Evolutionary conservation across 2,888 invertebrate genomes (phyloP).

Genomic region (Shargacucullia verbasci): DNA sequence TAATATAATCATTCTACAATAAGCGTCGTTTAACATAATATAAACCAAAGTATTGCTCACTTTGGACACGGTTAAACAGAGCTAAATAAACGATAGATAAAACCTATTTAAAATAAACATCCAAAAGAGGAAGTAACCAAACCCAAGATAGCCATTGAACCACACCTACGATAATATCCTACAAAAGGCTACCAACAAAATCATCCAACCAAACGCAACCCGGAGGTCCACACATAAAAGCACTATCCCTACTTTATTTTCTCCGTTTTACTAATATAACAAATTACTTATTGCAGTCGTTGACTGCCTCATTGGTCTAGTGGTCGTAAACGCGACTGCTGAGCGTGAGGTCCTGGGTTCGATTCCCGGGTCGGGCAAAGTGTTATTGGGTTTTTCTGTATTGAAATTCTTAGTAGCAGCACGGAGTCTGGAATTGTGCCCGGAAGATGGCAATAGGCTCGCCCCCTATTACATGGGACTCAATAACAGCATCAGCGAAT

Average conservation of each 20-base stretch:
- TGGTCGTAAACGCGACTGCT: too few relatives aligned
- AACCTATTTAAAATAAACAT: conserved; percentile 25
- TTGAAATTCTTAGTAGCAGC: too few relatives aligned
- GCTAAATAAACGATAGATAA: conserved; percentile 18
- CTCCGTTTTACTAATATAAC: conserved; percentile 17
- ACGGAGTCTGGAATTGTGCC: too few relatives aligned
- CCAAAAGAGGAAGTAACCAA: conserved; percentile 37
- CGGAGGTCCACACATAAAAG: conserved; percentile 29
- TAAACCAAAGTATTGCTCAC: not conserved
- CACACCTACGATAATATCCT: conserved; percentile 38
- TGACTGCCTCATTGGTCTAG: too few relatives aligned
- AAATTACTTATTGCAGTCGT: conserved; percentile 9
- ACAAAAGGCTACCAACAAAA: conserved; percentile 35
- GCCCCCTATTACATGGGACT: too few relatives aligned
- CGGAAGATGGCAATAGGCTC: too few relatives aligned
- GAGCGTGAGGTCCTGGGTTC: too few relatives aligned
- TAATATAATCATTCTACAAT: too few relatives aligned
- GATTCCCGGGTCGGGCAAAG: too few relatives aligned
- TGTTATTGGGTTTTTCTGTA: too few relatives aligned
- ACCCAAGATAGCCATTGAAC: conserved; percentile 39
- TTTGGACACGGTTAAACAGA: not conserved
- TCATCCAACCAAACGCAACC: conserved; percentile 30
- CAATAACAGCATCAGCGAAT: too few relatives aligned
- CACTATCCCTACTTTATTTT: conserved; percentile 20
- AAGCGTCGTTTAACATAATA: too few relatives aligned